Evolutionary conservation across 2,888 invertebrate species (phyloP).

Genomic region (Drosophila aldrichi): DNA sequence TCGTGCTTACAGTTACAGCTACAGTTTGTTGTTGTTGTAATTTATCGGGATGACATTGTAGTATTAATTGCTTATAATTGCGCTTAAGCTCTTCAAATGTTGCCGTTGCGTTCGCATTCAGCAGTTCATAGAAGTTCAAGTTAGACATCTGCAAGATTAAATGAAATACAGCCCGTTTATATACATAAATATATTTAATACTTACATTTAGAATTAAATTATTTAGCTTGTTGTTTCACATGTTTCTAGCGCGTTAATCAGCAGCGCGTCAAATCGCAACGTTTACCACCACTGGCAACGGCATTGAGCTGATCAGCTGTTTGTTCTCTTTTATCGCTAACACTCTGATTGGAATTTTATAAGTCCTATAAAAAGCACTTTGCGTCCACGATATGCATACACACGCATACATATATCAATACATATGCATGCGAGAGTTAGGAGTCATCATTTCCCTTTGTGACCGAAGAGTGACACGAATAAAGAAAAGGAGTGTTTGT

Average conservation of each 20-base stretch:
- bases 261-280: conserved; percentile 6
- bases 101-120: conserved; percentile 73
- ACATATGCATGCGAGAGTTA: background rate
- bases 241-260: conserved; percentile 5
- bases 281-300: conserved; percentile 50
- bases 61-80: conserved; percentile 84
- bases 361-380: conserved; percentile 12
- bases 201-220: conserved; percentile 59
- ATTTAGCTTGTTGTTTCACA: conserved; percentile 20
- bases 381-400: background rate
- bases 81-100: conserved; percentile 81
- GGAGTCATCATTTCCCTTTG: conserved; percentile 32
- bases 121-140: conserved; percentile 83
- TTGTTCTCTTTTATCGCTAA: conserved; percentile 23
- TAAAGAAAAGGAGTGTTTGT: conserved; percentile 43
- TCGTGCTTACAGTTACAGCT: conserved; percentile 35
- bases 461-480: conserved; percentile 38
- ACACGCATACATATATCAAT: background rate
- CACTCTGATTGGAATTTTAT: conserved; percentile 34
- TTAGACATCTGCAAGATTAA: conserved; percentile 68
- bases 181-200: conserved; percentile 37
- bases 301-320: conserved; percentile 52
- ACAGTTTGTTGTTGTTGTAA: conserved; percentile 65
- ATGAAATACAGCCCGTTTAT: conserved; percentile 32
- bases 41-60: conserved; percentile 85